Evolutionary conservation across 2,888 invertebrate genomes (phyloP).

Genomic region (Colostygia pectinataria): DNA sequence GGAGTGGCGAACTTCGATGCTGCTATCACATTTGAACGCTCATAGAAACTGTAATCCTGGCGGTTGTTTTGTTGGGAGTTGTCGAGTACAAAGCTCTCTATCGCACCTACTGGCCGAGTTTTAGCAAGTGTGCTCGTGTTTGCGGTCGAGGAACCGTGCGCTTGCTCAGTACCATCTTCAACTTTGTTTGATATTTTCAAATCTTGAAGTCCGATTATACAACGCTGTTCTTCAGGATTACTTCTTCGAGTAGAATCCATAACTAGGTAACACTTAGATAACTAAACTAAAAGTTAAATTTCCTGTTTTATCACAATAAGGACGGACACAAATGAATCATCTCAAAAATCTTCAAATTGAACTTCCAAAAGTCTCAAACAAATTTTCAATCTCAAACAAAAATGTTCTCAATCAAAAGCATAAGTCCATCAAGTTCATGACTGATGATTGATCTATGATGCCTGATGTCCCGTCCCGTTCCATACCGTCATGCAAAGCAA

Average conservation of each 20-base stretch:
- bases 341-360: constrained; percentile 47
- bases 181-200: constrained; percentile 79
- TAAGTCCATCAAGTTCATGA: too few species aligned
- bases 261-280: neutral
- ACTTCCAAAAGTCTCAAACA: constrained; percentile 29
- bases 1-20: constrained; percentile 91
- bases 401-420: constrained; percentile 22
- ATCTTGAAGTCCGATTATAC: constrained; percentile 77
- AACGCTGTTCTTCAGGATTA: constrained; percentile 72
- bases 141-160: constrained; percentile 69
- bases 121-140: constrained; percentile 69
- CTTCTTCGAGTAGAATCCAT: constrained; percentile 75
- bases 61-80: constrained; percentile 71
- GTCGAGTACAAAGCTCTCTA: constrained; percentile 85
- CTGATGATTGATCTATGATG: too few species aligned
- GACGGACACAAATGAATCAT: constrained; percentile 56
- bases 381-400: constrained; percentile 44
- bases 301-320: constrained; percentile 32
- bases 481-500: too few species aligned
- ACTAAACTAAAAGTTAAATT: neutral
- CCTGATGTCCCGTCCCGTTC: too few species aligned
- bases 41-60: constrained; percentile 81
- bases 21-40: constrained; percentile 89
- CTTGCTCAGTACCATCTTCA: constrained; percentile 78
- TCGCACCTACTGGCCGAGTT: constrained; percentile 84